Evolutionary conservation across 2,888 invertebrate species (phyloP).

Genomic region (Stramonita haemastoma): DNA sequence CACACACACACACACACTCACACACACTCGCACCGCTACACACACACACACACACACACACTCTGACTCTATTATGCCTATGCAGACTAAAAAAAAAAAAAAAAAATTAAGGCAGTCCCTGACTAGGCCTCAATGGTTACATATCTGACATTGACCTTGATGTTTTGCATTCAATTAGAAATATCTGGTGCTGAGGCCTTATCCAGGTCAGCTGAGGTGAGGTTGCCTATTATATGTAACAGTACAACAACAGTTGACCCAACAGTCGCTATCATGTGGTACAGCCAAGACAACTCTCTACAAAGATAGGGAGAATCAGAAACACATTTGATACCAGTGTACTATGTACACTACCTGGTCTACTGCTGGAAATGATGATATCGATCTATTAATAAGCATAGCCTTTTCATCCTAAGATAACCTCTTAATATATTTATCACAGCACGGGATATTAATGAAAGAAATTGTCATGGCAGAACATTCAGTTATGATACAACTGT

Average conservation of each 20-base stretch:
- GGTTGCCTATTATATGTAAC: background rate
- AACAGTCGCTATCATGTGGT: background rate
- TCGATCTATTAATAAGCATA: background rate
- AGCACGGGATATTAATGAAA: too few relatives aligned
- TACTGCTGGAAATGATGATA: too few relatives aligned
- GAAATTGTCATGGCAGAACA: too few relatives aligned
- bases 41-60: too few relatives aligned
- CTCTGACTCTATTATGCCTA: too few relatives aligned
- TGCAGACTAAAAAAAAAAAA: too few relatives aligned
- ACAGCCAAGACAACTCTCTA: background rate
- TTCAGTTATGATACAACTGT: too few relatives aligned
- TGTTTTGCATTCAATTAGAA: background rate
- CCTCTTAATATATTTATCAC: background rate
- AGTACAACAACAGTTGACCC: background rate
- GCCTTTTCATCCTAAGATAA: background rate
- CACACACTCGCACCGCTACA: too few relatives aligned
- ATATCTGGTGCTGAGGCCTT: background rate
- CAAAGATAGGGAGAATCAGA: too few relatives aligned
- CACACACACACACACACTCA: too few relatives aligned
- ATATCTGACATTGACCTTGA: slow-evolving; percentile 11
- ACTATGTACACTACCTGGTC: background rate
- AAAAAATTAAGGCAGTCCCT: background rate
- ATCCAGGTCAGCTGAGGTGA: slow-evolving; percentile 11
- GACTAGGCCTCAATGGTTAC: background rate
- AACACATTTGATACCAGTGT: too few relatives aligned